These are phyloP conservation scores for Andrena chrysosceles DNA, from an alignment of 2,888 invertebrate species.

Conservation along the genomic window DNA sequence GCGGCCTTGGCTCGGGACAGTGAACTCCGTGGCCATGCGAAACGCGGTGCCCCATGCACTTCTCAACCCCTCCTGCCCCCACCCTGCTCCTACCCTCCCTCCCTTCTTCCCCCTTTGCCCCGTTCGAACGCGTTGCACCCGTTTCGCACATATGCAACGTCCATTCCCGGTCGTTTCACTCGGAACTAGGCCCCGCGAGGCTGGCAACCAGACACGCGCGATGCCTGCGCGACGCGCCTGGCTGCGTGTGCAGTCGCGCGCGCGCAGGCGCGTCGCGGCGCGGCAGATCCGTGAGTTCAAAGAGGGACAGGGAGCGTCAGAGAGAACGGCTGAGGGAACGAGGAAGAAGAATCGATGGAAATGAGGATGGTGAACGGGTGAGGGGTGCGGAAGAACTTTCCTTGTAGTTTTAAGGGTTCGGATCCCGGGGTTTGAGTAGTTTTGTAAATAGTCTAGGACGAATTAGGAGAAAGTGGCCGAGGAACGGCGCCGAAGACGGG, in stretches of 20 bases:
- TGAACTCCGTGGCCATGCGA: conserved; percentile 78
- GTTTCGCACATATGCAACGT: conserved; percentile 70
- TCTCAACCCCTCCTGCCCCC: conserved; percentile 23
- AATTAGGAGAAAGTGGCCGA: neutral
- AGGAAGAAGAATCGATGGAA: conserved; percentile 16
- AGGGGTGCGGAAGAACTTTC: neutral
- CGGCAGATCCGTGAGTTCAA: neutral
- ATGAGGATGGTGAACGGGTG: neutral
- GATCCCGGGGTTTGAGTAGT: neutral
- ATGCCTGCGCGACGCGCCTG: conserved; percentile 59
- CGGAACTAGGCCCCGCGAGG: conserved; percentile 51
- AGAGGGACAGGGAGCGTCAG: neutral
- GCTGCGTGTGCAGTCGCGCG: conserved; percentile 47
- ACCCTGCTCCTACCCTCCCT: neutral
- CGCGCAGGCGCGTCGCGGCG: conserved; percentile 34
- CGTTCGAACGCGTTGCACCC: conserved; percentile 62
- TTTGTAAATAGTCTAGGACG: neutral
- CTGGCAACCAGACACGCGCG: conserved; percentile 48
- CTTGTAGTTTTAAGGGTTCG: neutral
- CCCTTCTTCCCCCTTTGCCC: neutral
- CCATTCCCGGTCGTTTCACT: conserved; percentile 60
- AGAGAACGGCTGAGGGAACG: conserved; percentile 3
- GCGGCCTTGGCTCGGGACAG: conserved; percentile 83
- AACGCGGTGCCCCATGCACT: conserved; percentile 74
- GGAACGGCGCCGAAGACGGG: neutral